Conservation (phyloP, 2,113 vertebrate species). For the Lycaon pictus region DNA sequence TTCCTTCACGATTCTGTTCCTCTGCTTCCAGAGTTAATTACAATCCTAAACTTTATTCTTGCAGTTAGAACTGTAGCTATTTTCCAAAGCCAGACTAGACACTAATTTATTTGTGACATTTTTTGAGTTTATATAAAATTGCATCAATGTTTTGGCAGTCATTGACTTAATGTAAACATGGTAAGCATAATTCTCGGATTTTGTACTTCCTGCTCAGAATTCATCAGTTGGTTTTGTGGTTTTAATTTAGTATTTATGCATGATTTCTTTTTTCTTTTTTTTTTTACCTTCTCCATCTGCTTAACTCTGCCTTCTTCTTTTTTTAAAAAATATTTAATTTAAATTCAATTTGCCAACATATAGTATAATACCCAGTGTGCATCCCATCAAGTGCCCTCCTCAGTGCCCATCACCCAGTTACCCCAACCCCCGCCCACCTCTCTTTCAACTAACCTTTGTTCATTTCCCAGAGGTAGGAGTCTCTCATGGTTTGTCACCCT, state of each 20-base stretch:
- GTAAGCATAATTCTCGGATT: background rate
- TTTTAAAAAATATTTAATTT: too few species aligned
- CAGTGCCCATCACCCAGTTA: too few species aligned
- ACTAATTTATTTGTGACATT: background rate
- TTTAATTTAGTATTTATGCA: constrained; percentile 16
- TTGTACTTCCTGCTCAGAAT: background rate
- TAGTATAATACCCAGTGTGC: too few species aligned
- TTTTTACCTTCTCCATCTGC: too few species aligned
- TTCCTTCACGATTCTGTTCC: background rate
- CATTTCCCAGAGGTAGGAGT: too few species aligned
- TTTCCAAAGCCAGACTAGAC: background rate
- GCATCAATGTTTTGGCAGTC: background rate
- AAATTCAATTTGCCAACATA: too few species aligned
- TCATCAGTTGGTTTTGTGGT: background rate
- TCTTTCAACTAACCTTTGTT: too few species aligned
- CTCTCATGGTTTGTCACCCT: too few species aligned
- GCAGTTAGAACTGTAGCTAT: background rate
- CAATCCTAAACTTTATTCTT: background rate
- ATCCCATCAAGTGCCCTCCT: too few species aligned
- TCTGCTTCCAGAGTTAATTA: background rate
- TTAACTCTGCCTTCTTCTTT: too few species aligned
- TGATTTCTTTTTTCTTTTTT: too few species aligned
- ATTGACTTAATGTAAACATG: background rate
- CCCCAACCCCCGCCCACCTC: too few species aligned
- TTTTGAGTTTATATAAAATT: background rate